phyloP scores from a whole-genome alignment of 2,113 vertebrate genomes.

The Tragelaphus scriptus region DNA sequence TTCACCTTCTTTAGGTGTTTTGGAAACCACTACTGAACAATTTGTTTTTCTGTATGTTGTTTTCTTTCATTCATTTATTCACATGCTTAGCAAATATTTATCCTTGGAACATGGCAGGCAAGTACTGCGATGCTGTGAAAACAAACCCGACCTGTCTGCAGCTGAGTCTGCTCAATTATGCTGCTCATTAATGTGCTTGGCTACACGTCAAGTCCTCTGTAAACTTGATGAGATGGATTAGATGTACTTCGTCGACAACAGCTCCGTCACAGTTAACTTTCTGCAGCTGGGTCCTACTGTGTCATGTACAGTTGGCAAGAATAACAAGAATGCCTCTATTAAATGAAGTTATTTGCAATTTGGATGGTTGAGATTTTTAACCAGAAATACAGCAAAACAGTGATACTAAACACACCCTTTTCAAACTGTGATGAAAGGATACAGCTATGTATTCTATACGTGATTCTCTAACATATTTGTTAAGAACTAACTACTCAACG shows the following conservation, averaged over 20 bases:
- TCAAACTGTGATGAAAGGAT: background rate
- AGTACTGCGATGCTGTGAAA: background rate
- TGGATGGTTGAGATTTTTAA: background rate
- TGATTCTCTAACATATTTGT: background rate
- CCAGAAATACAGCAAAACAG: background rate
- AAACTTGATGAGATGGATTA: constrained; percentile 53
- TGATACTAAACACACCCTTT: background rate
- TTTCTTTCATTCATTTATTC: constrained; percentile 35
- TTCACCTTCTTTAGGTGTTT: background rate
- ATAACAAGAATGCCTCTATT: background rate
- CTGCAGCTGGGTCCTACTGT: constrained; percentile 37
- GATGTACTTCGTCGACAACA: constrained; percentile 33
- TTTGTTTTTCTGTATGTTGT: background rate
- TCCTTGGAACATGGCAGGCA: background rate
- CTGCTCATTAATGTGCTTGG: constrained; percentile 30
- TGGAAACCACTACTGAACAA: background rate
- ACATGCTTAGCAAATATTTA: constrained; percentile 27
- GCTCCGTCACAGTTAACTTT: constrained; percentile 33
- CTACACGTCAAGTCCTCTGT: constrained; percentile 49
- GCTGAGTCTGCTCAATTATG: constrained; percentile 59
- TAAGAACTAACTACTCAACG: background rate
- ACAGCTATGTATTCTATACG: background rate
- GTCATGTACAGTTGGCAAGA: background rate
- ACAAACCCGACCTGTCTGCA: constrained; percentile 15
- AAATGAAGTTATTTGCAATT: background rate